These are phyloP conservation scores for Rhyacophila evoluta DNA, from an alignment of 2,888 invertebrate species.

Conservation along the genomic window DNA sequence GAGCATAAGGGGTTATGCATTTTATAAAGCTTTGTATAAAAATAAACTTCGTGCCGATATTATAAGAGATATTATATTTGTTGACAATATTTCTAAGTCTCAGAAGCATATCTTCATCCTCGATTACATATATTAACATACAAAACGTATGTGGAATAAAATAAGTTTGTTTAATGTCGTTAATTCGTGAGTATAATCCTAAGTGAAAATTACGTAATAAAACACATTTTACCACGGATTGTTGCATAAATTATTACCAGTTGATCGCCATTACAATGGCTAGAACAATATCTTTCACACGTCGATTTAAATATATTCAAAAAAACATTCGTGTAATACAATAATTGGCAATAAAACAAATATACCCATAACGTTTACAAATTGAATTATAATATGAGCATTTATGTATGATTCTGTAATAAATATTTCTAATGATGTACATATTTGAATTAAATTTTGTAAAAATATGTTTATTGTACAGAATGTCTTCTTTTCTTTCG, in stretches of 20 bases:
- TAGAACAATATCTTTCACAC: not conserved
- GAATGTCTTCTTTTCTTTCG: not conserved
- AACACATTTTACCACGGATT: not conserved
- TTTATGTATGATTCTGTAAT: not conserved
- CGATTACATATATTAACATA: not conserved
- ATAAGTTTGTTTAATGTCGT: not conserved
- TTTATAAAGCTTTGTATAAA: too few species aligned
- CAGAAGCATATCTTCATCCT: not conserved
- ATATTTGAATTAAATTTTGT: too few species aligned
- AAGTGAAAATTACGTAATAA: conserved; percentile 13
- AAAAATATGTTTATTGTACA: not conserved
- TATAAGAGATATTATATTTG: not conserved
- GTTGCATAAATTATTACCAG: not conserved
- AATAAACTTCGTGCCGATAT: not conserved
- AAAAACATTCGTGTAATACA: not conserved
- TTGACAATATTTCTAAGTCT: not conserved
- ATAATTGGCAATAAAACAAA: not conserved
- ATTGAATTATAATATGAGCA: not conserved
- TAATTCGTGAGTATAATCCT: not conserved
- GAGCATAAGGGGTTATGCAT: too few species aligned
- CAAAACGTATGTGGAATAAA: not conserved
- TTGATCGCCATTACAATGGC: not conserved
- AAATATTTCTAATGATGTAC: not conserved
- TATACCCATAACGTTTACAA: not conserved
- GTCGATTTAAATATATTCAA: not conserved